These are phyloP conservation scores for Distichodus sexfasciatus DNA, from an alignment of 2,797 vertebrate species.

Conservation along the genomic window DNA sequence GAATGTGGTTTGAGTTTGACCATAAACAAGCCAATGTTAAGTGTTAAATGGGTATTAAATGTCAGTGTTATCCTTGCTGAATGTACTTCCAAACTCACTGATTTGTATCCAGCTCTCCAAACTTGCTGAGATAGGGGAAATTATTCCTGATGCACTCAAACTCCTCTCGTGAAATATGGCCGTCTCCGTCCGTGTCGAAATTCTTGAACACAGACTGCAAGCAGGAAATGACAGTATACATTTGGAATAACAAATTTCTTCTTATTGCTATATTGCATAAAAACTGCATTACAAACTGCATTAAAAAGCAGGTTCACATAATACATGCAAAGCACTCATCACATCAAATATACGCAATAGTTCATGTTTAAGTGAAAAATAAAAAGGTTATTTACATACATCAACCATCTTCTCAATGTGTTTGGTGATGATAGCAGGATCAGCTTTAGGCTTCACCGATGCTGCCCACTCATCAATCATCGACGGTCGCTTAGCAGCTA, in stretches of 20 bases:
- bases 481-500: conserved; percentile 57
- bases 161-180: conserved; percentile 84
- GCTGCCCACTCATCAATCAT: conserved; percentile 87
- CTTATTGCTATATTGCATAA: no score
- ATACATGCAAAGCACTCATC: no score
- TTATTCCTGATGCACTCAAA: conserved; percentile 85
- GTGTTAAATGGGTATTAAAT: neutral
- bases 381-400: conserved; percentile 51
- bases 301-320: no score
- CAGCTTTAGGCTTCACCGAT: conserved; percentile 84
- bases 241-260: no score
- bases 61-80: no score
- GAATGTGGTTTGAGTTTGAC: no score
- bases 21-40: neutral
- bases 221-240: no score
- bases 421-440: conserved; percentile 82
- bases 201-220: conserved; percentile 87
- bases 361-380: no score
- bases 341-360: no score
- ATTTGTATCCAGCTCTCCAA: conserved; percentile 76
- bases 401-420: conserved; percentile 96
- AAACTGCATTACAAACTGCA: no score
- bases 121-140: conserved; percentile 87
- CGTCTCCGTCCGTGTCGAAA: conserved; percentile 83
- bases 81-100: conserved; percentile 61